Evolutionary conservation across 2,797 vertebrate genomes (phyloP), one percentile per base, ranked within the genome.

Genomic region (Cossypha polioptera): DNA sequence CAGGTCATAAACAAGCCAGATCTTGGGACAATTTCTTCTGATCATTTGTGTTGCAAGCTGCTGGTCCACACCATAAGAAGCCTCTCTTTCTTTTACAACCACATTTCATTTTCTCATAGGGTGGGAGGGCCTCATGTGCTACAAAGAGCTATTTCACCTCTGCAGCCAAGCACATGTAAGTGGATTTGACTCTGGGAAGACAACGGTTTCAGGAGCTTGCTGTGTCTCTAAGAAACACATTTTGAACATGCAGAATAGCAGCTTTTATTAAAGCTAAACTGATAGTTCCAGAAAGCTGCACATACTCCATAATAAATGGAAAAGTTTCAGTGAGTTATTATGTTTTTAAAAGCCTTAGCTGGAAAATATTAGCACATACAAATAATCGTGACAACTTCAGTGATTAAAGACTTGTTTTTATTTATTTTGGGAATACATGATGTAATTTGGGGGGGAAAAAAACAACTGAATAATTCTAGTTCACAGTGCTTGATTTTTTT

Each of bases 141-240:
- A 0, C 22, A 15, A 38, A 22, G 54, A 40, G 19, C 45, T 26
- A 5, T 16, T 22, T 17, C 38, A 40, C 13, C 5, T 16, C 0
- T 25, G 40, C 31, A 79, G 67, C 40, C 63, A 69, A 43, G 53
- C 29, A n/a, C 33, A 3, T 7, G 7, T 1, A 1, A 35, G 9
- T 42, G 29, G 3, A 3, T 77, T 45, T 74, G 24, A 36, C 10
- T 21, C 47, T 47, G 50, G 50, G 53, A 78, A 62, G 42, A 45
- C 0, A 3, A 10, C 4, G 11, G 3, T 42, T 67, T 88, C 74
- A 28, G 59, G 35, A 82, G 13, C 19, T 83, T 54, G 1, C 36
- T 53, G 6, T 48, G 38, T 38, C 53, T 71, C 78, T 38, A 2
- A 26, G 22, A 86, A 86, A 43, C 43, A 68, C 2, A 6, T 57